Base-by-base conservation (phyloP, 1,140 invertebrate species). In the Saccostrea echinata region DNA sequence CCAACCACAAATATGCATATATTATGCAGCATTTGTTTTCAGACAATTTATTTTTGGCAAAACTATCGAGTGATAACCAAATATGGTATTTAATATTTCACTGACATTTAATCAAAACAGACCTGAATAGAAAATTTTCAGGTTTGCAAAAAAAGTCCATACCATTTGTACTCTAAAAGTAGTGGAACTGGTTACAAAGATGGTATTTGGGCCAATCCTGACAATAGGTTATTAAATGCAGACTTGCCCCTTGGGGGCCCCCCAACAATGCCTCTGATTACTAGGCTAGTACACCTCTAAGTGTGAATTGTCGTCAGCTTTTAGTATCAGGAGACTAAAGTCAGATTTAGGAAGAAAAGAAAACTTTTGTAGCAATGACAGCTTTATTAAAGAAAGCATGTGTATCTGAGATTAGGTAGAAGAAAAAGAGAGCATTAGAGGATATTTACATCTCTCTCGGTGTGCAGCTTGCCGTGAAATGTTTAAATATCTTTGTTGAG, bases 401-500 rank as follows among this genome's bases (percentile, higher is more conserved):
- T 30, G 68, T 61, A 21, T 61, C n/a, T 18, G 55, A 61, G 55
- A 61, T 61, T n/a, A 61, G 24, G 16, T 24, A 76, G 68, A 33
- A 33, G 24, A 76, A 76, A 43, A 76, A 76, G 68, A 76, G 30
- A 76, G 68, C 68, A 76, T 76, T 76, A 76, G 27, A 27, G 68
- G 68, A 76, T 76, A 76, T 76, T 76, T 76, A 76, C 27, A 76
- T 27, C 68, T 27, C 43, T 0, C 68, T 76, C 9, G 30, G 68
- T 76, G 68, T 76, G 68, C 68, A 76, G 68, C 68, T 76, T 76
- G 68, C 68, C 68, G 68, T 76, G 68, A 76, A 76, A 76, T 30
- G 68, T 76, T 76, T 76, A 76, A 76, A 76, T 76, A 76, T 76
- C 68, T 76, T 76, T 76, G 68, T 76, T 76, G 68, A 76, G 68